Percentiles rank a stretch among this genome's conserved stretches.
phyloP scores from a whole-genome alignment of 2,888 invertebrate genomes.

The Athalia rosae region DNA sequence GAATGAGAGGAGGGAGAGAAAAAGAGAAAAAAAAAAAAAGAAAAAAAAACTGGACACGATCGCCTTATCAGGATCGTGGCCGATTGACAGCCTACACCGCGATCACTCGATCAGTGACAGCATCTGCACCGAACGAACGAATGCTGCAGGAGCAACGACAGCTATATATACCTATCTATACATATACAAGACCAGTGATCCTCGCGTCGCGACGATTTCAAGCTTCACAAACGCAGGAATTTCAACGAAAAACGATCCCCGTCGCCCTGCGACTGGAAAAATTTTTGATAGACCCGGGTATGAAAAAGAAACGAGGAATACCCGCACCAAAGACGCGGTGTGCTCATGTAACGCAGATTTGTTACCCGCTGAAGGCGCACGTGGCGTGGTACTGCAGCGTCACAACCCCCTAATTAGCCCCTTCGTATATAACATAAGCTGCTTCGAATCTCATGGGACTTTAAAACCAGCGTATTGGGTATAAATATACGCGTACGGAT shows the following conservation, averaged over 20 bases:
- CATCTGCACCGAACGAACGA: background rate
- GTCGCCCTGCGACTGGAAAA: too few relatives aligned
- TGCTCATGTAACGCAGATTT: background rate
- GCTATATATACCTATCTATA: background rate
- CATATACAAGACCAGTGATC: background rate
- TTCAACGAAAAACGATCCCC: too few relatives aligned
- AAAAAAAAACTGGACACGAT: background rate
- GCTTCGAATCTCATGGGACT: slow-evolving; percentile 52
- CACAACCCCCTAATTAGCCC: slow-evolving; percentile 69
- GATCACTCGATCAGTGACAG: slow-evolving; percentile 40
- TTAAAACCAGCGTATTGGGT: background rate
- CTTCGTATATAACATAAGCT: slow-evolving; percentile 52
- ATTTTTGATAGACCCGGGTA: too few relatives aligned
- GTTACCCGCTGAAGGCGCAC: slow-evolving; percentile 48
- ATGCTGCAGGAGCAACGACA: slow-evolving; percentile 4
- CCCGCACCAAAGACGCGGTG: background rate
- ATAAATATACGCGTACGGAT: background rate
- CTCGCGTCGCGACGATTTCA: too few relatives aligned
- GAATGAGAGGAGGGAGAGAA: too few relatives aligned
- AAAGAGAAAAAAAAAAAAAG: too few relatives aligned
- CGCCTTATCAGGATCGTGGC: slow-evolving; percentile 24
- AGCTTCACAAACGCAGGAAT: too few relatives aligned
- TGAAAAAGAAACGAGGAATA: too few relatives aligned
- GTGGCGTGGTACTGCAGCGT: slow-evolving; percentile 32
- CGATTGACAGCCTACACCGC: slow-evolving; percentile 22